These are phyloP conservation scores for Minunthozetes semirufus DNA, from an alignment of 2,888 invertebrate genomes.

Conservation along the genomic window DNA sequence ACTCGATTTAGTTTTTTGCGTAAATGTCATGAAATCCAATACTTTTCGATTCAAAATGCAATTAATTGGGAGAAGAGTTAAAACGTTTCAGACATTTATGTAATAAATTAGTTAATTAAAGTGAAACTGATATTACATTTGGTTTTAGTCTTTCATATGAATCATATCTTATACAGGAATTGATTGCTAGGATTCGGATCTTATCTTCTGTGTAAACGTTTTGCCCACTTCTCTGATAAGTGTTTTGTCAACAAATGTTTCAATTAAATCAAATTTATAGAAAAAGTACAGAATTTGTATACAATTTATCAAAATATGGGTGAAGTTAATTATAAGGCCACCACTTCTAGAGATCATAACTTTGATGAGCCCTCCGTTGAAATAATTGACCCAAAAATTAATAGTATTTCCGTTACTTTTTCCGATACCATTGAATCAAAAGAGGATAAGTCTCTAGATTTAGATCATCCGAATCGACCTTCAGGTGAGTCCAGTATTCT, in stretches of 20 bases:
- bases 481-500: conserved; percentile 17
- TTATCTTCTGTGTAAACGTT: not conserved
- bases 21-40: not conserved
- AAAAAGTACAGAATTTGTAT: not conserved
- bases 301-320: conserved; percentile 4
- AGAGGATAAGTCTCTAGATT: not conserved
- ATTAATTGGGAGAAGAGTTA: not conserved
- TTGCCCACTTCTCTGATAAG: not conserved
- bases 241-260: conserved; percentile 5
- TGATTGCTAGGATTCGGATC: not conserved
- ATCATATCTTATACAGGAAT: not conserved
- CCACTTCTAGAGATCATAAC: not conserved
- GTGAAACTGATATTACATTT: not conserved
- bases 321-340: conserved; percentile 22
- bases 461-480: not conserved
- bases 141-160: no score
- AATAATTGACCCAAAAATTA: not conserved
- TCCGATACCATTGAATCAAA: no score
- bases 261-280: not conserved
- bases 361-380: not conserved
- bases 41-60: not conserved
- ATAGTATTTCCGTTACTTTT: not conserved
- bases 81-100: no score
- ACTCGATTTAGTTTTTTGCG: not conserved
- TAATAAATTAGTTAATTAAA: not conserved